phyloP scores from a whole-genome alignment of 2,113 vertebrate species.

The Mormyrus lacerda region DNA sequence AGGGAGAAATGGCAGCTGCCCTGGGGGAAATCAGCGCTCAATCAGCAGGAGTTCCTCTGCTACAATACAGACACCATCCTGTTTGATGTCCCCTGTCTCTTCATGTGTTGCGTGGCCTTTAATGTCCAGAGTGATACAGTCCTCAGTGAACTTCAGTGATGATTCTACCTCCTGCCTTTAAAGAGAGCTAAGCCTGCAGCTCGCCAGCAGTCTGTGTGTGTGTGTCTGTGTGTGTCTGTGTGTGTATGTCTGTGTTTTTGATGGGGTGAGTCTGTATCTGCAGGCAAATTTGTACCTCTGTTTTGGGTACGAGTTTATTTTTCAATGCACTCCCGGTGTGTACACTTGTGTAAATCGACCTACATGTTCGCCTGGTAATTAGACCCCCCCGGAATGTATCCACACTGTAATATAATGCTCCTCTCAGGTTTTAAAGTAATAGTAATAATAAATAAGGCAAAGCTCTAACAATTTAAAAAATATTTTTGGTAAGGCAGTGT shows the following conservation, averaged over 20 bases:
- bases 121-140: constrained; percentile 97
- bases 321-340: not conserved
- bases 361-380: not conserved
- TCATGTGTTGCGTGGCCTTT: constrained; percentile 92
- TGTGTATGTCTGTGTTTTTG: not conserved
- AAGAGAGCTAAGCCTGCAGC: constrained; percentile 56
- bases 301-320: constrained; percentile 42
- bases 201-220: constrained; percentile 36
- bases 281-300: constrained; percentile 48
- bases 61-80: constrained; percentile 86
- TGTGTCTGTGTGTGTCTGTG: not conserved
- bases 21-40: constrained; percentile 82
- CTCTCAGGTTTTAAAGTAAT: not conserved
- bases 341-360: not conserved
- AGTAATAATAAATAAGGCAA: not conserved
- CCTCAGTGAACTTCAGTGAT: constrained; percentile 97
- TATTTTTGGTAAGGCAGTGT: not conserved
- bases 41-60: constrained; percentile 90
- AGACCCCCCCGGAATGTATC: not conserved
- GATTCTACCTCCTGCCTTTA: constrained; percentile 79
- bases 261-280: not conserved
- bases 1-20: constrained; percentile 78
- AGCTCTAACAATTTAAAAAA: not conserved
- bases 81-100: constrained; percentile 97
- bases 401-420: not conserved